Evolutionary conservation across 1,140 invertebrate species (phyloP).

Genomic region (Nylanderia fulva): DNA sequence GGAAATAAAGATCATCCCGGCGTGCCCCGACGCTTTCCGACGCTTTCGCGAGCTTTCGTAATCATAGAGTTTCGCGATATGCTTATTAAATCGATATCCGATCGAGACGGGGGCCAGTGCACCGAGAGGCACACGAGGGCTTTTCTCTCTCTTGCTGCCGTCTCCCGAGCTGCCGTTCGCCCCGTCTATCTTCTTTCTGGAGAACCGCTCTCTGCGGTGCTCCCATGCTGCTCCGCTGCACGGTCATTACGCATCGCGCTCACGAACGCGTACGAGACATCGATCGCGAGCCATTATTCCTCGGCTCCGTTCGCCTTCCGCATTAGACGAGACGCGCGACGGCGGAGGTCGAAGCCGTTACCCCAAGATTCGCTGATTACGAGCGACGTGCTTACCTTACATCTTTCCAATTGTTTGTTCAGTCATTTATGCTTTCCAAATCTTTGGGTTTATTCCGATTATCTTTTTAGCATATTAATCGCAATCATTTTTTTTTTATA

Average conservation of each 20-base stretch:
- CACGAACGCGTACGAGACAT: constrained; percentile 58
- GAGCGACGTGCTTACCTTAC: not conserved
- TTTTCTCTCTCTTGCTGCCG: constrained; percentile 15
- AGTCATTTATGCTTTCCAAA: not conserved
- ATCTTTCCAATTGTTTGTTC: not conserved
- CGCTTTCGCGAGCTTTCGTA: constrained; percentile 74
- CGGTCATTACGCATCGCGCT: constrained; percentile 56
- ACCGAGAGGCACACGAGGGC: not conserved
- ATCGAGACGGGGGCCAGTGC: constrained; percentile 45
- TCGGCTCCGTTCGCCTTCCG: constrained; percentile 27
- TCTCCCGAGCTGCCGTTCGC: not conserved
- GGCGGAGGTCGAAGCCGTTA: constrained; percentile 5
- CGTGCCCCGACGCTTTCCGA: constrained; percentile 60
- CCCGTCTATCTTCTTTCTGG: not conserved
- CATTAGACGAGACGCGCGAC: constrained; percentile 2
- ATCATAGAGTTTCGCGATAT: constrained; percentile 77
- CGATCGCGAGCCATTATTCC: constrained; percentile 28
- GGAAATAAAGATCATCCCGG: constrained; percentile 74
- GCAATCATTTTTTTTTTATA: not conserved
- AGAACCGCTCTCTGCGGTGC: constrained; percentile 1
- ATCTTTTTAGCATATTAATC: not conserved
- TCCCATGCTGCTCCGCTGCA: not conserved
- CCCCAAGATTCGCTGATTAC: constrained; percentile 9
- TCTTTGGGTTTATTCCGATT: not conserved
- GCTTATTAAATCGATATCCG: constrained; percentile 77